Percentiles rank a stretch among this genome's conserved stretches.
Conservation (phyloP, 2,113 vertebrate species). For the Heterochromis multidens region DNA sequence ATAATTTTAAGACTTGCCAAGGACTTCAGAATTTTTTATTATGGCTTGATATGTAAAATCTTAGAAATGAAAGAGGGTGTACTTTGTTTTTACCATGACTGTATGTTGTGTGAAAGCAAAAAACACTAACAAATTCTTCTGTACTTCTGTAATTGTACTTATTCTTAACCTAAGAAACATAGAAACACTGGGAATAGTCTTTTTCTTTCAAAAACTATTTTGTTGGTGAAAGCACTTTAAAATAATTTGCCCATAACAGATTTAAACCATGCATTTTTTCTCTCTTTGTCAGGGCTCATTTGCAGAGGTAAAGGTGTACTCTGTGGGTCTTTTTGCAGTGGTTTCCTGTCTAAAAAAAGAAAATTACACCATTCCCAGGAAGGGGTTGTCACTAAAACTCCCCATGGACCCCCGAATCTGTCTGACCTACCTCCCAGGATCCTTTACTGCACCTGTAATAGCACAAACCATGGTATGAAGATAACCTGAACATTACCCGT, state of each 20-base stretch:
- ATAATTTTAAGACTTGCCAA: neutral
- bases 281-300: slow-evolving; percentile 69
- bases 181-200: neutral
- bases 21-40: neutral
- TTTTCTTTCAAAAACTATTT: accelerated
- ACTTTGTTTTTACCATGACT: neutral
- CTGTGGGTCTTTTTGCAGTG: slow-evolving; percentile 84
- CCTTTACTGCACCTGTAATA: slow-evolving; percentile 77
- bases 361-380: slow-evolving; percentile 79
- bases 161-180: neutral
- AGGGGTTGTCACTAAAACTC: slow-evolving; percentile 77
- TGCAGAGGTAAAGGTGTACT: slow-evolving; percentile 82
- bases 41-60: neutral
- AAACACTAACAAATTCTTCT: neutral
- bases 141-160: neutral
- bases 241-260: neutral
- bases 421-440: slow-evolving; percentile 80
- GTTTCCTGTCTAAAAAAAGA: slow-evolving; percentile 85
- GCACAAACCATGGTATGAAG: slow-evolving; percentile 80
- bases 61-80: neutral
- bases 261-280: neutral
- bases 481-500: neutral
- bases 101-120: neutral
- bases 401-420: slow-evolving; percentile 80
- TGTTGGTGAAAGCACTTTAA: neutral